Conservation (phyloP, 2,113 vertebrate genomes). For the Mus pahari region DNA sequence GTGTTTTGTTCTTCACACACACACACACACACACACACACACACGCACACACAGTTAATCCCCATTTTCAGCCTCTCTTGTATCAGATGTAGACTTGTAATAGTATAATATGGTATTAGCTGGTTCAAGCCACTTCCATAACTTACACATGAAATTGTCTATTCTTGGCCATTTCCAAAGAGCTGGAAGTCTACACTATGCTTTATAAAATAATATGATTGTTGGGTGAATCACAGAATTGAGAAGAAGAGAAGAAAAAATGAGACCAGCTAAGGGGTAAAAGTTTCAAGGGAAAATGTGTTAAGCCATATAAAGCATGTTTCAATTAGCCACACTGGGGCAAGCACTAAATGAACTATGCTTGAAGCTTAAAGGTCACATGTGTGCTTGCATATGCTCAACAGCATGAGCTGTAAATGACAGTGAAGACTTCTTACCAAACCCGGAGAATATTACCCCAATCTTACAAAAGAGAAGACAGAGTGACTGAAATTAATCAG, state of each 20-base stretch:
- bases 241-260: background rate
- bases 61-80: background rate
- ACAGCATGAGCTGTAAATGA: background rate
- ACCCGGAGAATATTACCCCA: background rate
- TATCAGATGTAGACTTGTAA: background rate
- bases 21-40: background rate
- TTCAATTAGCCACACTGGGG: background rate
- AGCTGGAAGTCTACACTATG: background rate
- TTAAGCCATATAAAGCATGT: background rate
- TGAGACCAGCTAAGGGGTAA: too few relatives aligned
- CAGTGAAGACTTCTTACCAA: background rate
- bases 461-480: background rate
- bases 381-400: background rate
- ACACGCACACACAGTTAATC: background rate
- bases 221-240: background rate
- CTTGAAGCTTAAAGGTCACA: background rate
- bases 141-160: background rate
- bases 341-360: background rate
- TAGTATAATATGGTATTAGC: fast-evolving
- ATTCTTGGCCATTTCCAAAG: background rate
- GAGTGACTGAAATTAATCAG: background rate
- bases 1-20: background rate
- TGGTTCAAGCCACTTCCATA: background rate
- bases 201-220: background rate
- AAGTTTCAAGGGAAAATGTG: background rate